Evolutionary conservation across 1,140 invertebrate genomes (phyloP), one percentile per base, ranked within the genome.

Genomic region (Drosophila tsacasi): DNA sequence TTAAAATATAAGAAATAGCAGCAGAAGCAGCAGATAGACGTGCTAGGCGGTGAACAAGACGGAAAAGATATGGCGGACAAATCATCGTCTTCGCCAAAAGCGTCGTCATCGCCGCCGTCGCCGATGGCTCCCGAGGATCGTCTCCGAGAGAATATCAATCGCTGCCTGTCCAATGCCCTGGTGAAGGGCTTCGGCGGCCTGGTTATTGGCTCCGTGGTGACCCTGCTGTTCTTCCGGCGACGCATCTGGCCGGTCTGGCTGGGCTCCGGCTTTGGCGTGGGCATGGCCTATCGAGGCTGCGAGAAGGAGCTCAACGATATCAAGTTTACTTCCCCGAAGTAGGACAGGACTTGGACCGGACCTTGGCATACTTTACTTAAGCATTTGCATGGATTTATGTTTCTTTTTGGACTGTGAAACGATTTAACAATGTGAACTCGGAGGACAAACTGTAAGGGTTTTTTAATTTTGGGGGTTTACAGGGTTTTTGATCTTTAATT

Each of bases 251-350:
- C 96, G 5, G 93, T 97, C 23, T 94, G 96, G 79, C 93, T 95
- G 46, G 96, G 96, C 37, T 94, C 95, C 65, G 96, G 96, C 35
- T 95, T 97, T 87, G 96, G 96, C 23, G 92, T 97, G 79, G 96
- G 96, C 59, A 94, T 96, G 91, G 96, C 96, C 74, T 97, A 96
- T 93, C 94, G 95, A 47, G 96, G 96, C 91, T 97, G 96, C 92
- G 95, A 97, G 93, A 94, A 94, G 83, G 94, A 95, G 49, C 82
- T 96, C 46, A 96, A 96, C 30, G 37, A 44, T 1, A 17, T 72
- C 30, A 74, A 74, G 17, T 80, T 65, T 15, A 59, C 50, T 13
- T 65, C 39, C 13, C 21, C 15, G n/a, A 58, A 58, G 39, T 62
- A 57, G 54, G 55, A 46, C 9, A 13, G 44, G 21, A 96, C 30